phyloP scores from a whole-genome alignment of 2,888 invertebrate species.

The Ecliptopera silaceata region DNA sequence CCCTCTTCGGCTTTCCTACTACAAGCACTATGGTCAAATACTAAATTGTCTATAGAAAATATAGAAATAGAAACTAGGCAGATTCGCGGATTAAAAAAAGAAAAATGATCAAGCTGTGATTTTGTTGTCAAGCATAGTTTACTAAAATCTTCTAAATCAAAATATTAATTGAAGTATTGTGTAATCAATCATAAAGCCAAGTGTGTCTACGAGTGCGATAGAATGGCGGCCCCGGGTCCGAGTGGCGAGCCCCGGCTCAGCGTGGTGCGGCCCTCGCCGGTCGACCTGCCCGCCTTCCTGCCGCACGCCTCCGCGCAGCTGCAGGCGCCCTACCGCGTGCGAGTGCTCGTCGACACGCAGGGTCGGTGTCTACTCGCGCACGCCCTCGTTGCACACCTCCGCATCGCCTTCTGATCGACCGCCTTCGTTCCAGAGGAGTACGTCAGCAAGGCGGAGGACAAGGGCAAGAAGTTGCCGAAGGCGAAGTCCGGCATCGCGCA shows the following conservation, averaged over 20 bases:
- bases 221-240: not conserved
- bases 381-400: too few species aligned
- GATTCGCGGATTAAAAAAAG: too few species aligned
- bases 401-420: not conserved
- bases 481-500: not conserved
- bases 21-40: too few species aligned
- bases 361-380: constrained; percentile 12
- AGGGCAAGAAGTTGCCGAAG: constrained; percentile 9
- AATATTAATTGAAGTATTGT: too few species aligned
- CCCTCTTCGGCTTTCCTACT: too few species aligned
- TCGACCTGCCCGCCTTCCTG: constrained; percentile 38
- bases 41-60: too few species aligned
- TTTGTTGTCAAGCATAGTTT: too few species aligned
- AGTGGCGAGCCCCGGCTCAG: not conserved
- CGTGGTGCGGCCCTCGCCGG: constrained; percentile 32
- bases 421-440: constrained; percentile 29
- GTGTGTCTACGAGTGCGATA: not conserved
- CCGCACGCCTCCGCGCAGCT: constrained; percentile 43
- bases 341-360: constrained; percentile 21
- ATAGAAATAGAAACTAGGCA: too few species aligned
- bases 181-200: too few species aligned
- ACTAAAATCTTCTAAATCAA: too few species aligned
- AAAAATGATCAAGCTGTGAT: too few species aligned
- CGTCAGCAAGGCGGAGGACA: constrained; percentile 29
- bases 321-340: constrained; percentile 37